Evolutionary conservation across 2,113 vertebrate genomes (phyloP).

Genomic region (Athene cunicularia): DNA sequence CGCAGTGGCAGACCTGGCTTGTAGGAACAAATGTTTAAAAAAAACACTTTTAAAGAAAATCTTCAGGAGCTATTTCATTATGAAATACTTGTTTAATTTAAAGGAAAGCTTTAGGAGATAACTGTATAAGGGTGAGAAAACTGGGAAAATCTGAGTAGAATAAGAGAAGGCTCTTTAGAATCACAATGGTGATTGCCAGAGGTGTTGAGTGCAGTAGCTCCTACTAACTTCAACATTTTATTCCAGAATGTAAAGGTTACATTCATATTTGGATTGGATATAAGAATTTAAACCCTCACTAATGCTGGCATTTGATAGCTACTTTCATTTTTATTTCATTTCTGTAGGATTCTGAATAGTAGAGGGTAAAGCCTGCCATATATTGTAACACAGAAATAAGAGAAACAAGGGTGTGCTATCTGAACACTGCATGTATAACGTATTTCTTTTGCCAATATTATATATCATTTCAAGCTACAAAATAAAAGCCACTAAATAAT

Average conservation of each 20-base stretch:
- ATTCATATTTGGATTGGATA: neutral
- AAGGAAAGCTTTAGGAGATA: neutral
- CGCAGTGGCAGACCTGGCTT: rapidly evolving
- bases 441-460: neutral
- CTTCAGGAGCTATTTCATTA: neutral
- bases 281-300: neutral
- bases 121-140: neutral
- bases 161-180: neutral
- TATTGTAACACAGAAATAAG: neutral
- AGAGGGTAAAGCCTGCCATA: neutral
- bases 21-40: neutral
- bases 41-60: neutral
- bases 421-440: neutral
- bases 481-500: neutral
- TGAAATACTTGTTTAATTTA: neutral
- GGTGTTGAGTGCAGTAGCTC: rapidly evolving
- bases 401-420: neutral
- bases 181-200: neutral
- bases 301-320: neutral
- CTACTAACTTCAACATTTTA: neutral
- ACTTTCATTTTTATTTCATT: neutral
- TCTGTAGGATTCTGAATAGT: neutral
- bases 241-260: neutral
- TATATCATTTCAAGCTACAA: neutral
- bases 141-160: neutral